Percentiles rank a stretch among this genome's conserved stretches.
These are phyloP conservation scores for Danaus chrysippus DNA, from an alignment of 2,888 invertebrate species.

Conservation along the genomic window DNA sequence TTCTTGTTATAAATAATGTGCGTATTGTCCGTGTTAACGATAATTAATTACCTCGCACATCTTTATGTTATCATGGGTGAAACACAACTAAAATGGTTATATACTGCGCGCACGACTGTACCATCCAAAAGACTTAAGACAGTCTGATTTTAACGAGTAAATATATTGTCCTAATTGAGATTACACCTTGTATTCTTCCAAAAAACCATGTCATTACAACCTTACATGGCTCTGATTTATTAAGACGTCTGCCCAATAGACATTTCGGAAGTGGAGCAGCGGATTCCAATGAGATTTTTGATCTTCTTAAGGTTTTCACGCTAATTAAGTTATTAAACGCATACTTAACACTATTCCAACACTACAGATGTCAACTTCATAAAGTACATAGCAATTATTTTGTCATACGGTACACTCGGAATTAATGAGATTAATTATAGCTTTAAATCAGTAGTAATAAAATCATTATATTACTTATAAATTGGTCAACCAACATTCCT, in stretches of 20 bases:
- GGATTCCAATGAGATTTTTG: slow-evolving; percentile 20
- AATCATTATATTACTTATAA: slow-evolving; percentile 2
- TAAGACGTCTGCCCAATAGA: slow-evolving; percentile 65
- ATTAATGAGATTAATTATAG: neutral
- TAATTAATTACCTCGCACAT: neutral
- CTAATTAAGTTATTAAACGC: slow-evolving; percentile 22
- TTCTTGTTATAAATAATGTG: neutral
- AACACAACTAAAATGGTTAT: neutral
- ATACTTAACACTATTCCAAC: slow-evolving; percentile 9
- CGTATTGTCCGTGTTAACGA: neutral
- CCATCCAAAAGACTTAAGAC: slow-evolving; percentile 55
- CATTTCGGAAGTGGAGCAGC: slow-evolving; percentile 35
- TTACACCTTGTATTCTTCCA: slow-evolving; percentile 64
- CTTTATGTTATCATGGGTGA: neutral
- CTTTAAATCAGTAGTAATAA: neutral
- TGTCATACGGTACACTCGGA: neutral
- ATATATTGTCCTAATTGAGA: slow-evolving; percentile 75
- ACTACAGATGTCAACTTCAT: slow-evolving; percentile 3
- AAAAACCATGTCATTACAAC: slow-evolving; percentile 72
- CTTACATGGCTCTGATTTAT: slow-evolving; percentile 73
- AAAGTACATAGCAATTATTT: slow-evolving; percentile 6
- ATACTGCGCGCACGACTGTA: slow-evolving; percentile 43
- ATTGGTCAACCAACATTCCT: neutral
- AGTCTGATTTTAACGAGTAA: slow-evolving; percentile 72
- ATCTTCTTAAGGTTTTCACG: slow-evolving; percentile 16